Conservation (phyloP, 2,888 invertebrate genomes). For the Eilema griseolum region DNA sequence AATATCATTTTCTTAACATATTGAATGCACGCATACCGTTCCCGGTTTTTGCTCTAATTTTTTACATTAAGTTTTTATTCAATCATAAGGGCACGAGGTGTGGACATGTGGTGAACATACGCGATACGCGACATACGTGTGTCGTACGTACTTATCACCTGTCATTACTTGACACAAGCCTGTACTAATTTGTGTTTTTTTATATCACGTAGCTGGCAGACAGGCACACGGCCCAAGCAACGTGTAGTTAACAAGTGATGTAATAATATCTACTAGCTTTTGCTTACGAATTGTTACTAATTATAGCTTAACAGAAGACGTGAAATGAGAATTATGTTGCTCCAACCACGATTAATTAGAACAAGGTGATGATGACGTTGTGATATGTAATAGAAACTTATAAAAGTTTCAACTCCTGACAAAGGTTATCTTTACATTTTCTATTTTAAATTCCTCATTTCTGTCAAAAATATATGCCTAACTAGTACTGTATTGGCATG, state of each 20-base stretch:
- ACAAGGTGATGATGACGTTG: no score
- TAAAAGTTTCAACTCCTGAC: no score
- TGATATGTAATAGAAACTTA: not conserved
- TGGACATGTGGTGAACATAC: conserved; percentile 26
- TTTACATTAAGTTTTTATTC: conserved; percentile 36
- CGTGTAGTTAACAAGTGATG: no score
- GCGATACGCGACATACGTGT: conserved; percentile 44
- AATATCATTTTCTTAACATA: conserved; percentile 62
- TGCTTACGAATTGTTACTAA: not conserved
- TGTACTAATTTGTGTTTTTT: conserved; percentile 6
- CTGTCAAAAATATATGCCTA: no score
- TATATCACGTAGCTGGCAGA: no score
- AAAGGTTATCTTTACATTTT: no score
- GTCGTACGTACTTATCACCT: conserved; percentile 56
- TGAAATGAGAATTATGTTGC: no score
- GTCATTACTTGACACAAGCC: conserved; percentile 26
- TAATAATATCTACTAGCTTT: not conserved
- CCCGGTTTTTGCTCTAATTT: conserved; percentile 40
- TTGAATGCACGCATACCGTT: conserved; percentile 56
- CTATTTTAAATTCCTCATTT: no score
- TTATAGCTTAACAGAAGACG: no score
- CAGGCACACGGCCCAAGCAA: no score
- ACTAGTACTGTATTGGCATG: no score
- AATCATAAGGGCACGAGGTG: conserved; percentile 46
- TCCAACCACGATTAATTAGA: no score